phyloP scores from a whole-genome alignment of 2,797 vertebrate genomes.

The Heteromormyrus szaboi region DNA sequence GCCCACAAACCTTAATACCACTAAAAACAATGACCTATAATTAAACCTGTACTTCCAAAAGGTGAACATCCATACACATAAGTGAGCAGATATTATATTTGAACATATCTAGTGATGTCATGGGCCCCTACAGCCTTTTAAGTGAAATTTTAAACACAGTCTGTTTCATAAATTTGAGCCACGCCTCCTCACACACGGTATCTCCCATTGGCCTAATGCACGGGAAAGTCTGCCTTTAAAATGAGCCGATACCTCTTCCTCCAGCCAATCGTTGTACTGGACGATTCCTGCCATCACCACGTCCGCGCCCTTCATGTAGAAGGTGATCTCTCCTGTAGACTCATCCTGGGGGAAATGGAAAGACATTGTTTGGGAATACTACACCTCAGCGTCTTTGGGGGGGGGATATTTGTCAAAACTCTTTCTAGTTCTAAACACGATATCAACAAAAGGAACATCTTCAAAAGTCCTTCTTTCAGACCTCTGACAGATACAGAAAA shows the following conservation, averaged over 20 bases:
- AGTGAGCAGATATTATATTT: not conserved
- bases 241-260: conserved; percentile 78
- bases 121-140: not conserved
- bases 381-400: not conserved
- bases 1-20: not conserved
- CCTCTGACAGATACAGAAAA: not conserved
- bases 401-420: not conserved
- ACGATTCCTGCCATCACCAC: conserved; percentile 94
- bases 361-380: not conserved
- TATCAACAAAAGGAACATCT: conserved; percentile 43
- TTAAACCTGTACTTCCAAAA: not conserved
- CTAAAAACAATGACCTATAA: not conserved
- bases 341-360: conserved; percentile 70
- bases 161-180: not conserved
- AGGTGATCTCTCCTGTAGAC: conserved; percentile 88
- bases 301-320: conserved; percentile 96
- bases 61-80: not conserved
- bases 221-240: not conserved
- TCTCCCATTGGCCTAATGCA: not conserved
- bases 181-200: not conserved
- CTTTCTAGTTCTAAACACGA: not conserved
- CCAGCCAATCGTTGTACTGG: conserved; percentile 97
- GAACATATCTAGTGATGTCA: not conserved
- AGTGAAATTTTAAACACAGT: not conserved
- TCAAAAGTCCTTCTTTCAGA: conserved; percentile 4